These are phyloP conservation scores for Cephus sareptanus DNA, from an alignment of 2,888 invertebrate species.

Conservation along the genomic window DNA sequence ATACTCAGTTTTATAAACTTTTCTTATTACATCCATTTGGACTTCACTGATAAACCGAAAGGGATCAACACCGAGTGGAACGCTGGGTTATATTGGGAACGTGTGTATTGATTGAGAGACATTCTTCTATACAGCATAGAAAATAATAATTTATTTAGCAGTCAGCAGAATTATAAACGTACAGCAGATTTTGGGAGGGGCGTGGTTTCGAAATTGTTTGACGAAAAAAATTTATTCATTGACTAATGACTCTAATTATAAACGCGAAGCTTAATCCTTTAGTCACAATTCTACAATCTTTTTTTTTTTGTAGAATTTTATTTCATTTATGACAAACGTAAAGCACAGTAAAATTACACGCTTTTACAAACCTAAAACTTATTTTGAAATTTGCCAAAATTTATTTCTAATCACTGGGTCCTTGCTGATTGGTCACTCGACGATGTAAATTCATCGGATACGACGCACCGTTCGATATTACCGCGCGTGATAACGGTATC, in stretches of 20 bases:
- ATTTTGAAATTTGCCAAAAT: not conserved
- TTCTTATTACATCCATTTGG: not conserved
- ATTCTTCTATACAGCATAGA: slow-evolving; percentile 52
- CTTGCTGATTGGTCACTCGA: not conserved
- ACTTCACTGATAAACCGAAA: not conserved
- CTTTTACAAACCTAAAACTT: not conserved
- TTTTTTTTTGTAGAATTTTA: not conserved
- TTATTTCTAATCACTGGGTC: not conserved
- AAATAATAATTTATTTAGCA: slow-evolving; percentile 64
- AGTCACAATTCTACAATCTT: not conserved
- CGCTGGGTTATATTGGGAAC: not conserved
- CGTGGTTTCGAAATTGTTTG: not conserved
- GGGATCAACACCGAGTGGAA: not conserved
- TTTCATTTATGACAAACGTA: not conserved
- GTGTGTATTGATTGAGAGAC: slow-evolving; percentile 6
- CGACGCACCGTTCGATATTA: not conserved
- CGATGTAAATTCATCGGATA: not conserved
- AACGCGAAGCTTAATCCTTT: not conserved
- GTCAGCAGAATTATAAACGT: slow-evolving; percentile 53
- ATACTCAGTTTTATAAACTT: not conserved
- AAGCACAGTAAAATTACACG: not conserved
- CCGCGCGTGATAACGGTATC: not conserved
- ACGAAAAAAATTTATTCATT: not conserved
- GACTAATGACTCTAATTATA: not conserved
- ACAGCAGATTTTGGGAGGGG: slow-evolving; percentile 33